Conservation (phyloP, 1,140 invertebrate genomes). For the Drosophila sproati region DNA sequence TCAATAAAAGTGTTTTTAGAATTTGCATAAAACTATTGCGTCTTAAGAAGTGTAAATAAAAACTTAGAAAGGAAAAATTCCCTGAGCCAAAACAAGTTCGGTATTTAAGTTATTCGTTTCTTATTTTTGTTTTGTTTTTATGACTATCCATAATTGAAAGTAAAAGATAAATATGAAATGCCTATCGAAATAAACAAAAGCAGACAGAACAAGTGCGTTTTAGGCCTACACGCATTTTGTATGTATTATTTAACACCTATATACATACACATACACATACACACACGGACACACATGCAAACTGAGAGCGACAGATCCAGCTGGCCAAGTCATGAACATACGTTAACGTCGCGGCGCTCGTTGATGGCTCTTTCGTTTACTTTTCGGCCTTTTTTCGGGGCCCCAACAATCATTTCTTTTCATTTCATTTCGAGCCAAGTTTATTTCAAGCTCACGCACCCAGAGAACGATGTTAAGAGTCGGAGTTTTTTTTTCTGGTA, state of each 20-base stretch:
- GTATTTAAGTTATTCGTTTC: conserved; percentile 24
- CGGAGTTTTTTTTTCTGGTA: conserved; percentile 46
- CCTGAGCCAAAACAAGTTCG: conserved; percentile 48
- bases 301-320: conserved; percentile 16
- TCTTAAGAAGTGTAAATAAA: conserved; percentile 30
- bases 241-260: conserved; percentile 75
- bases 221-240: conserved; percentile 45
- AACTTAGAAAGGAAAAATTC: conserved; percentile 32
- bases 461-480: conserved; percentile 35
- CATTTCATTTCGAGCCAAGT: conserved; percentile 71
- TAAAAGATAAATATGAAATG: conserved; percentile 60
- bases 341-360: conserved; percentile 24
- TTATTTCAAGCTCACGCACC: conserved; percentile 74
- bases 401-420: conserved; percentile 73
- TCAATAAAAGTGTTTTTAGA: conserved; percentile 56
- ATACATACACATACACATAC: conserved; percentile 15
- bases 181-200: conserved; percentile 34
- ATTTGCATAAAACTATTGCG: conserved; percentile 74
- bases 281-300: conserved; percentile 8
- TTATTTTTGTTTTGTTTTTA: conserved; percentile 4
- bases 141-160: conserved; percentile 67
- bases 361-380: conserved; percentile 58
- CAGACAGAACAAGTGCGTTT: conserved; percentile 71
- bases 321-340: conserved; percentile 21
- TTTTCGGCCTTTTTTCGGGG: conserved; percentile 51